phyloP scores from a whole-genome alignment of 1,140 invertebrate genomes.

The Micrasema longulum region DNA sequence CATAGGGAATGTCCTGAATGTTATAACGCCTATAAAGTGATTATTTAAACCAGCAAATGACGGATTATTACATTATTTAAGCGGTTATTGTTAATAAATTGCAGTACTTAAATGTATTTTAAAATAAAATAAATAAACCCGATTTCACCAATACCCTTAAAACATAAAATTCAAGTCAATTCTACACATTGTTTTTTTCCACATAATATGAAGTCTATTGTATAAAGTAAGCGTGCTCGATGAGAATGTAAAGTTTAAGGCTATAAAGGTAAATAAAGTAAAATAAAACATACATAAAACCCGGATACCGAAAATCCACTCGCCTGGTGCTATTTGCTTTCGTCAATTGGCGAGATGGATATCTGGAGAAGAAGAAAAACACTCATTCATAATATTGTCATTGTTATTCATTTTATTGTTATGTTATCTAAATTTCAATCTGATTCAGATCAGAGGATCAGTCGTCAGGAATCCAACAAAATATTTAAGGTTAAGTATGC shows the following conservation, averaged over 20 bases:
- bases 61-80: too few species aligned
- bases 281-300: slow-evolving; percentile 43
- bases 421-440: too few species aligned
- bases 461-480: too few species aligned
- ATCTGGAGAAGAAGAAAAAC: slow-evolving; percentile 41
- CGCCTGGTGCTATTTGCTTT: slow-evolving; percentile 40
- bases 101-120: too few species aligned
- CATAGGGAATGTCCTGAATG: too few species aligned
- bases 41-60: too few species aligned
- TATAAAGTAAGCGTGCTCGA: slow-evolving; percentile 27
- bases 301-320: slow-evolving; percentile 41
- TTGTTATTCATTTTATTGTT: background rate
- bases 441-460: too few species aligned
- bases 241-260: slow-evolving; percentile 8
- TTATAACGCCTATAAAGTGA: too few species aligned
- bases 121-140: slow-evolving; percentile 8
- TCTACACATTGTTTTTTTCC: slow-evolving; percentile 9
- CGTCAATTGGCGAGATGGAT: slow-evolving; percentile 41
- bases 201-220: too few species aligned
- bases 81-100: too few species aligned
- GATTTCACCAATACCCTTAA: slow-evolving; percentile 1
- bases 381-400: slow-evolving; percentile 31
- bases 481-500: too few species aligned
- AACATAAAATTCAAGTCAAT: slow-evolving; percentile 7
- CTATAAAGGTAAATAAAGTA: slow-evolving; percentile 36